phyloP scores from a whole-genome alignment of 2,888 invertebrate genomes.

The Temnothorax unifasciatus region DNA sequence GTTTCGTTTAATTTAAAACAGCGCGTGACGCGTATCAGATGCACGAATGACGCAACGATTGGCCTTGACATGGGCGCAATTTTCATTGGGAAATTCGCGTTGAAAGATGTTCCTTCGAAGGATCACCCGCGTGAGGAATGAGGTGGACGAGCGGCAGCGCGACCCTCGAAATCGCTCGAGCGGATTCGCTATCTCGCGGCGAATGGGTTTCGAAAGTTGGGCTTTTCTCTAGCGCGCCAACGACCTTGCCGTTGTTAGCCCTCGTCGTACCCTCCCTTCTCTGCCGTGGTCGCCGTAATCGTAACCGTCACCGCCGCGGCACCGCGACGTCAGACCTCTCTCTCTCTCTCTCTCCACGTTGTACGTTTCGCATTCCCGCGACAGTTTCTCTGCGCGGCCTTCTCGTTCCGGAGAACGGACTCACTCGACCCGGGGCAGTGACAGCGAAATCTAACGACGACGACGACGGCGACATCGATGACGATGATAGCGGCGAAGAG shows the following conservation, averaged over 20 bases:
- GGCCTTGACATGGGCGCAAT: background rate
- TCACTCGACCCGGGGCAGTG: slow-evolving; percentile 33
- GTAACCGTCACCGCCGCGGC: slow-evolving; percentile 36
- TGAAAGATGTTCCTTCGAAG: background rate
- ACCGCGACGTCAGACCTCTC: slow-evolving; percentile 66
- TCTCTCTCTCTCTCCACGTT: slow-evolving; percentile 71
- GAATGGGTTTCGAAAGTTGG: slow-evolving; percentile 66
- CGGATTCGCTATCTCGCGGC: background rate
- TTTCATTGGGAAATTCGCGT: background rate
- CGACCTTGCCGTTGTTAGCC: slow-evolving; percentile 63
- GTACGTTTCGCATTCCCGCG: slow-evolving; percentile 70
- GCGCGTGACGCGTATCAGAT: background rate
- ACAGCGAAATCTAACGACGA: slow-evolving; percentile 41
- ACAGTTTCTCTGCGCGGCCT: slow-evolving; percentile 52
- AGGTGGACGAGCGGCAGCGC: background rate
- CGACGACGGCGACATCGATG: background rate
- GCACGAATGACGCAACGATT: background rate
- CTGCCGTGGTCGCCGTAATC: background rate
- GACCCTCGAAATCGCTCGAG: slow-evolving; percentile 29
- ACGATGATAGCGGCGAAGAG: slow-evolving; percentile 2
- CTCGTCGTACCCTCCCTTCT: slow-evolving; percentile 58
- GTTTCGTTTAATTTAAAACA: background rate
- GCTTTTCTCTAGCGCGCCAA: slow-evolving; percentile 56
- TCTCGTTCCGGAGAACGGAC: slow-evolving; percentile 50
- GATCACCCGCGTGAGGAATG: slow-evolving; percentile 12